Evolutionary conservation across 2,888 invertebrate species (phyloP).

Genomic region (Heliconius erato): DNA sequence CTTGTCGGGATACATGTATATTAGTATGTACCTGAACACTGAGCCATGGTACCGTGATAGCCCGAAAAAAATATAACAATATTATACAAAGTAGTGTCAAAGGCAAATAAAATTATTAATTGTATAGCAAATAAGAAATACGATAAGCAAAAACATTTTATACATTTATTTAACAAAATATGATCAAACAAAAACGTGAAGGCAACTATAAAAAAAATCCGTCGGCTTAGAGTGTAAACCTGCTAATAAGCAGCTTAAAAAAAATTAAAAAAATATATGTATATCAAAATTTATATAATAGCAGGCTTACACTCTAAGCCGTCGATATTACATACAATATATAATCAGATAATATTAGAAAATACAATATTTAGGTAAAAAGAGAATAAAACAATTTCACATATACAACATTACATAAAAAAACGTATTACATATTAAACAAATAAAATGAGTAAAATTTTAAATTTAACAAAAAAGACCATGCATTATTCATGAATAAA

Average conservation of each 20-base stretch:
- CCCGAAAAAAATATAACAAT: too few species aligned
- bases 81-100: too few species aligned
- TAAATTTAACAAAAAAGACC: neutral
- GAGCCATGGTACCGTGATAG: too few species aligned
- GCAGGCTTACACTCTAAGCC: too few species aligned
- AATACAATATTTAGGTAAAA: neutral
- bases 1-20: too few species aligned
- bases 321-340: neutral
- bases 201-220: neutral
- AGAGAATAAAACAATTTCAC: neutral
- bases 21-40: too few species aligned
- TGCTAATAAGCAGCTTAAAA: neutral
- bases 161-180: conserved; percentile 8
- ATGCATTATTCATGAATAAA: neutral
- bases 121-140: neutral
- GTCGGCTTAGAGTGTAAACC: too few species aligned
- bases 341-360: neutral
- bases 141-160: neutral
- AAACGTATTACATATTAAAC: neutral
- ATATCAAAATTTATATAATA: too few species aligned
- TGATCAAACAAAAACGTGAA: neutral
- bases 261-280: too few species aligned
- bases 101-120: too few species aligned
- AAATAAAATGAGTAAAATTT: neutral
- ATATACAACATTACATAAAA: neutral